These are phyloP conservation scores for Drosophila saltans DNA, from an alignment of 1,140 invertebrate genomes.

Conservation along the genomic window DNA sequence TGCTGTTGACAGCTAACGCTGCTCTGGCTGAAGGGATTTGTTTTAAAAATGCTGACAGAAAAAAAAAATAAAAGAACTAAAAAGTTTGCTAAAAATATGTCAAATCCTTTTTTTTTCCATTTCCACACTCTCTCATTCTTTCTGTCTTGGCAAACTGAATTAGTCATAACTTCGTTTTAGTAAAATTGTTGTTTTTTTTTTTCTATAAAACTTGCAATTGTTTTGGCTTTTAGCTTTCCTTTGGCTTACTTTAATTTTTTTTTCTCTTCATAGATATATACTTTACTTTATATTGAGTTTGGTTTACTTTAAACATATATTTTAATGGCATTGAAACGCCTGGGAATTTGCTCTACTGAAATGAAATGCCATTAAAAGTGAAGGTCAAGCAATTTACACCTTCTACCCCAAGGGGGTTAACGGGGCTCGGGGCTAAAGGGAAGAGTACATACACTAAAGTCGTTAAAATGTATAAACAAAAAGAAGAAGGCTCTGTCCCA, in stretches of 20 bases:
- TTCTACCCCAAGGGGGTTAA: background rate
- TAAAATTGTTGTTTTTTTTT: background rate
- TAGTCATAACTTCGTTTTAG: background rate
- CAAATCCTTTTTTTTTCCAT: background rate
- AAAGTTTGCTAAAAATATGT: slow-evolving; percentile 1
- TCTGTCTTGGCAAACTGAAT: background rate
- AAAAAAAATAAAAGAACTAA: background rate
- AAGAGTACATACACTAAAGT: no score
- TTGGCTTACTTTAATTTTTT: background rate
- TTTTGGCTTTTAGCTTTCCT: background rate
- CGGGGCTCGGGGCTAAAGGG: no score
- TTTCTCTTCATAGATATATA: background rate
- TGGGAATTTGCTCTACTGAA: background rate
- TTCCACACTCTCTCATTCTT: background rate
- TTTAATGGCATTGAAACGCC: background rate
- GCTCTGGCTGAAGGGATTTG: background rate
- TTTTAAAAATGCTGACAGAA: background rate
- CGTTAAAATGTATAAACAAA: no score
- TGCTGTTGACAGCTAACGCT: slow-evolving; percentile 6
- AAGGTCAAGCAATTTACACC: background rate
- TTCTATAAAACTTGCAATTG: background rate
- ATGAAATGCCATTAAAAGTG: background rate
- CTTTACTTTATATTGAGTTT: no score
- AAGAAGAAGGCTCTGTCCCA: no score
- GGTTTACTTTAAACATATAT: background rate